Conservation (phyloP, 2,888 invertebrate genomes). For the Branchipolynoe longqiensis region DNA sequence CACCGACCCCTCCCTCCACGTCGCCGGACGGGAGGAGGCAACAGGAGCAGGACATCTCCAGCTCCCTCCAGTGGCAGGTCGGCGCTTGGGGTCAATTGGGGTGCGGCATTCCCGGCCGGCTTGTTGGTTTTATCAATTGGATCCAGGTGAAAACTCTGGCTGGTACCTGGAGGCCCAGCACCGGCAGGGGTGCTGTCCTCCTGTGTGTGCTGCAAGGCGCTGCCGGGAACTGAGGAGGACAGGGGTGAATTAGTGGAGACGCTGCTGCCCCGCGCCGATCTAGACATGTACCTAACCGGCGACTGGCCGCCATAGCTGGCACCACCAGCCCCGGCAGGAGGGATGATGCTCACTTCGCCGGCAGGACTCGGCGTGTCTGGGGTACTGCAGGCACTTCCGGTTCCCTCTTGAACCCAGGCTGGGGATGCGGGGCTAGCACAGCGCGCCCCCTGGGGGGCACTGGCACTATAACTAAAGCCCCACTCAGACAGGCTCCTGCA, state of each 20-base stretch:
- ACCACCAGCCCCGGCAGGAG: neutral
- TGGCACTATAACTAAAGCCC: neutral
- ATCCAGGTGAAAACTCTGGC: neutral
- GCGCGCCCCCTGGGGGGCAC: neutral
- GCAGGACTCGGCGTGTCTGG: slow-evolving; percentile 16
- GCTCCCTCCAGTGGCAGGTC: neutral
- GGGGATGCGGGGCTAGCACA: too few species aligned
- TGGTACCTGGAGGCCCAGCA: too few species aligned
- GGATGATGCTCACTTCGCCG: slow-evolving; percentile 35
- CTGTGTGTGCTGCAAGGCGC: neutral
- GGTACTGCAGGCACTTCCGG: neutral
- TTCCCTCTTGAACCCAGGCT: neutral
- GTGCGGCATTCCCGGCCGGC: neutral
- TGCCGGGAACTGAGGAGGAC: neutral
- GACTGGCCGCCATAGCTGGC: neutral
- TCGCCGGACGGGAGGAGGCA: slow-evolving; percentile 3
- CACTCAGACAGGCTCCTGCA: neutral
- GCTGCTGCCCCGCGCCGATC: neutral
- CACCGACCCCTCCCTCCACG: slow-evolving; percentile 17
- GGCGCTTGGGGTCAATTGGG: neutral
- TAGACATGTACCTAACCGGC: slow-evolving; percentile 22
- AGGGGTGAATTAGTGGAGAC: neutral
- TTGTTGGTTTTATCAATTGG: slow-evolving; percentile 14
- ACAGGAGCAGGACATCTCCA: neutral
- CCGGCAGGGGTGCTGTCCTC: neutral